A percentile compares a stretch with the other conserved stretches of the same genome.
Evolutionary conservation across 2,797 vertebrate genomes (phyloP).

Genomic region (Antennarius maculatus): DNA sequence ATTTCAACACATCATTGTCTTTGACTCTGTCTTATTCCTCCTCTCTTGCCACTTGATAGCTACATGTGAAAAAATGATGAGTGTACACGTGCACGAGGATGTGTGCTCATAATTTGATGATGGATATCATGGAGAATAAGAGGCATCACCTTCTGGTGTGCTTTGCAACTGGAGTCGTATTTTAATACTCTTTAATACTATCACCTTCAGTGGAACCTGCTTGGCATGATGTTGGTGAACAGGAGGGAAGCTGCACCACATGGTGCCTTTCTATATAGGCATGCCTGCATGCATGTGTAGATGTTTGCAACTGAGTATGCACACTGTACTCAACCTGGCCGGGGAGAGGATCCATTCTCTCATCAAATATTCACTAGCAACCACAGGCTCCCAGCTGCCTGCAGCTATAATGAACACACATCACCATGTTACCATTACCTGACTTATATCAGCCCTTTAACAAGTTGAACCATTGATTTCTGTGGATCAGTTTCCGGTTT

Average conservation of each 20-base stretch:
- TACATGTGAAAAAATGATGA: conserved; percentile 31
- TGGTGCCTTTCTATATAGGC: conserved; percentile 20
- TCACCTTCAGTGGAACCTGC: conserved; percentile 74
- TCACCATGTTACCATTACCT: conserved; percentile 43
- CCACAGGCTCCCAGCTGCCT: conserved; percentile 78
- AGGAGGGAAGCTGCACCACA: conserved; percentile 44
- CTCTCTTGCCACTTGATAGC: conserved; percentile 22
- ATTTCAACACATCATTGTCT: background rate
- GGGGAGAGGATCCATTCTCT: conserved; percentile 82
- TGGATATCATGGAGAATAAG: conserved; percentile 37
- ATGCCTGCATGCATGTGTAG: conserved; percentile 13
- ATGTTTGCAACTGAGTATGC: conserved; percentile 52
- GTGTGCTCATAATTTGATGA: conserved; percentile 39
- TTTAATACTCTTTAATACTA: conserved; percentile 46
- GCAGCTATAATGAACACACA: conserved; percentile 62
- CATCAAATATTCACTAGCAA: conserved; percentile 85
- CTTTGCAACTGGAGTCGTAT: conserved; percentile 60
- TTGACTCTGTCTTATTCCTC: conserved; percentile 1
- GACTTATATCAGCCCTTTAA: conserved; percentile 36
- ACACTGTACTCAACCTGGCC: conserved; percentile 74
- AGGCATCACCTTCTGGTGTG: conserved; percentile 71
- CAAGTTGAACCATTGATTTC: conserved; percentile 35
- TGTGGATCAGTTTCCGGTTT: conserved; percentile 29
- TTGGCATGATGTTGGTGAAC: conserved; percentile 29
- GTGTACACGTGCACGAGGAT: conserved; percentile 17